Conservation (phyloP, 2,888 invertebrate species). For the Thysanoteuthis rhombus region DNA sequence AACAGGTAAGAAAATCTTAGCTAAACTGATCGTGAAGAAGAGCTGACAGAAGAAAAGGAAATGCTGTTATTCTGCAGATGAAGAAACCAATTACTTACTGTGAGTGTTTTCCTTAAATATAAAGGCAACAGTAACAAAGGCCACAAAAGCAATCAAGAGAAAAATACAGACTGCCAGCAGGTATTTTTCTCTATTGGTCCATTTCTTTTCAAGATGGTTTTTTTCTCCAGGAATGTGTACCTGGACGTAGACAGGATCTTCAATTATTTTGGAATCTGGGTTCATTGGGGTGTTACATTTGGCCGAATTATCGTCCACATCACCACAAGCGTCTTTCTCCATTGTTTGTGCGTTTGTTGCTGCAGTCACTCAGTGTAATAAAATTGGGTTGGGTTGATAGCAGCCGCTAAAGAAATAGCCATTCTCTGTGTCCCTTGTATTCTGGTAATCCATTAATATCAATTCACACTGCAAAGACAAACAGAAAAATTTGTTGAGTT, state of each 20-base stretch:
- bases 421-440: not conserved
- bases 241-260: conserved; percentile 18
- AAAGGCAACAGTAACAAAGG: conserved; percentile 53
- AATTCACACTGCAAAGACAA: not conserved
- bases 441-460: not conserved
- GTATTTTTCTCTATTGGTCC: conserved; percentile 50
- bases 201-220: conserved; percentile 28
- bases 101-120: conserved; percentile 12
- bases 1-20: too few species aligned
- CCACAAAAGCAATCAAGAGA: conserved; percentile 50
- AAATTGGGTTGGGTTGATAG: not conserved
- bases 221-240: not conserved
- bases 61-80: too few species aligned
- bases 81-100: not conserved
- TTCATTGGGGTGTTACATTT: conserved; percentile 18
- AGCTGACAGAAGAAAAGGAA: too few species aligned
- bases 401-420: not conserved
- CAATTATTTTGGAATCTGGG: not conserved
- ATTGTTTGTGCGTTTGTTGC: not conserved
- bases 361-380: not conserved
- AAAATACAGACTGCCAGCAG: conserved; percentile 45
- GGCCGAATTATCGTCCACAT: not conserved
- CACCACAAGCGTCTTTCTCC: not conserved
- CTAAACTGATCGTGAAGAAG: too few species aligned
- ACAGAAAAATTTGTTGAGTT: not conserved